Evolutionary conservation across 2,888 invertebrate genomes (phyloP).

Genomic region (Omphaloscelis lunosa): DNA sequence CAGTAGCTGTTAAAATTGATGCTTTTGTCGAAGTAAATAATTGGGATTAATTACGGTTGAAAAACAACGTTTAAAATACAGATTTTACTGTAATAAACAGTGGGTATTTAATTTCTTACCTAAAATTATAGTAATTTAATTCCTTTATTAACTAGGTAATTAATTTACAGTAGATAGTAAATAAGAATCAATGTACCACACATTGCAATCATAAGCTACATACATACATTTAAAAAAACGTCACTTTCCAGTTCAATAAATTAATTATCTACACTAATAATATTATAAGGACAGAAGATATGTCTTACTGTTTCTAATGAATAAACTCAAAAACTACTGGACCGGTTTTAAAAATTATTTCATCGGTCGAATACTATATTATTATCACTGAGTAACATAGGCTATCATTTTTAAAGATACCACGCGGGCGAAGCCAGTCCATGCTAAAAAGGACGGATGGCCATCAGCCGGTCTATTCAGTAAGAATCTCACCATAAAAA

Average conservation of each 20-base stretch:
- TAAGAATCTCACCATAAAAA: no score
- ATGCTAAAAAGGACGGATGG: neutral
- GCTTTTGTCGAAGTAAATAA: conserved; percentile 17
- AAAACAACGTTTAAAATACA: conserved; percentile 17
- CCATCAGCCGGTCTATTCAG: neutral
- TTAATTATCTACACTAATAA: neutral
- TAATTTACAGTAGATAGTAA: neutral
- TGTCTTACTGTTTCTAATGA: no score
- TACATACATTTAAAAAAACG: neutral
- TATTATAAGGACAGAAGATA: no score
- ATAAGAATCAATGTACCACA: neutral
- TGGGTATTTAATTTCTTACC: neutral
- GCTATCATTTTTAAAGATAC: no score
- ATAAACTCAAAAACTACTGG: no score
- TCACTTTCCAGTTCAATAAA: neutral
- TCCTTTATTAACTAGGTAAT: neutral
- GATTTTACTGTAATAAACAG: neutral
- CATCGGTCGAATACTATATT: no score
- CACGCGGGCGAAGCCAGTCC: neutral
- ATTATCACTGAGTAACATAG: no score
- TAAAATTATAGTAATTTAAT: neutral
- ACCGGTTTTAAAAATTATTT: no score
- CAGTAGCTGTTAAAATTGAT: conserved; percentile 25
- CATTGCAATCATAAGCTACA: neutral
- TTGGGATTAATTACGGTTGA: neutral